Evolutionary conservation across 2,888 invertebrate genomes (phyloP).

Genomic region (Drosophila quinaria): DNA sequence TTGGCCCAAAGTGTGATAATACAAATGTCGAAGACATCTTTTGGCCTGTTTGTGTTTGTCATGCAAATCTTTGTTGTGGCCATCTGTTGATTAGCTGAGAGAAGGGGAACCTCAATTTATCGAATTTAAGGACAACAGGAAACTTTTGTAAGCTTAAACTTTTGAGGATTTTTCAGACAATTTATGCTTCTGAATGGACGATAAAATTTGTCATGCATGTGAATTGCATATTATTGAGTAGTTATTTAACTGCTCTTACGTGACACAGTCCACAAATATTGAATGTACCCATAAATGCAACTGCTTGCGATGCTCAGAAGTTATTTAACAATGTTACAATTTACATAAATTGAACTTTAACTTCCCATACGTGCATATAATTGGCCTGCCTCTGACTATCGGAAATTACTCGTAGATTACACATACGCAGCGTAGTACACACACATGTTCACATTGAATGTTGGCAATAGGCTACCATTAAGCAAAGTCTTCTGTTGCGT

Average conservation of each 20-base stretch:
- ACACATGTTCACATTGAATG: neutral
- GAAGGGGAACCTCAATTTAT: neutral
- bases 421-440: conserved; percentile 29
- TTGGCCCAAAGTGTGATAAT: conserved; percentile 36
- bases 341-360: conserved; percentile 32
- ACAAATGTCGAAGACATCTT: conserved; percentile 29
- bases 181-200: conserved; percentile 1
- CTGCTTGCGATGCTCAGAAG: conserved; percentile 19
- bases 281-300: conserved; percentile 23
- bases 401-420: conserved; percentile 31
- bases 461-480: neutral
- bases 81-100: conserved; percentile 30
- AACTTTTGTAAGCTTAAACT: neutral
- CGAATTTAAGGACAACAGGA: neutral
- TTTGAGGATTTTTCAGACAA: neutral
- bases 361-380: conserved; percentile 5
- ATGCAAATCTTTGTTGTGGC: conserved; percentile 50
- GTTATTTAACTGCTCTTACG: conserved; percentile 32
- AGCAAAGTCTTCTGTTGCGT: neutral
- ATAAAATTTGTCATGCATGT: conserved; percentile 3
- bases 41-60: conserved; percentile 21
- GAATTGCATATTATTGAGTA: neutral
- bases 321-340: conserved; percentile 7
- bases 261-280: conserved; percentile 36
- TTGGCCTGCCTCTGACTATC: neutral